Evolutionary conservation across 2,113 vertebrate species (phyloP).

Genomic region (Sphaerodactylus townsendi): DNA sequence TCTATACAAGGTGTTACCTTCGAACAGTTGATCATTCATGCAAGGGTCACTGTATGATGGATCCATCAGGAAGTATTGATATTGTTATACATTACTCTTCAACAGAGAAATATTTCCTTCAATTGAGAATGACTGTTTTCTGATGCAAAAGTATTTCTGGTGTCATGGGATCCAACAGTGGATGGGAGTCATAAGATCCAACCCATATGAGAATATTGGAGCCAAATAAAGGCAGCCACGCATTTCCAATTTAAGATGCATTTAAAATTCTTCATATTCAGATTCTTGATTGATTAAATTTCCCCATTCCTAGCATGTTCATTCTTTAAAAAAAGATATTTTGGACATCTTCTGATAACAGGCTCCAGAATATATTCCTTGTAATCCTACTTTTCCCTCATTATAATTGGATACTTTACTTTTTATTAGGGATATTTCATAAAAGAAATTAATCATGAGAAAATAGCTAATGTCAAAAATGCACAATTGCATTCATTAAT

Average conservation of each 20-base stretch:
- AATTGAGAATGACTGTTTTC: no score
- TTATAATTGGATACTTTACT: constrained; percentile 10
- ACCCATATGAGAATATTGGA: neutral
- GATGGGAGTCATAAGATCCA: no score
- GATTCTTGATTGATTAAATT: neutral
- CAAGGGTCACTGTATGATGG: neutral
- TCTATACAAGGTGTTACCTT: neutral
- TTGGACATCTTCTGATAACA: neutral
- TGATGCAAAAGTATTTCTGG: no score
- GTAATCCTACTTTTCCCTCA: constrained; percentile 9
- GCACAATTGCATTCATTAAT: constrained; percentile 20
- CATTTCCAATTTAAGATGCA: neutral
- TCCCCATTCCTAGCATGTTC: neutral
- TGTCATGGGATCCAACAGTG: no score
- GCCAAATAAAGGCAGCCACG: neutral
- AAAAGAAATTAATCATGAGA: constrained; percentile 34
- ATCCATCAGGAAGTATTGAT: neutral
- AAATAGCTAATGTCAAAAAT: constrained; percentile 34
- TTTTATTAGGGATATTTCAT: constrained; percentile 19
- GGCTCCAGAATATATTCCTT: constrained; percentile 6
- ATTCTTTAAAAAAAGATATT: neutral
- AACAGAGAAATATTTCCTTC: no score
- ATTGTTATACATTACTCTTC: neutral
- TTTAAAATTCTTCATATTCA: neutral
- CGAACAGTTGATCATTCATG: neutral